A percentile compares a stretch with the other conserved stretches of the same genome.
Conservation (phyloP, 2,797 vertebrate species). For the Peromyscus attwateri region DNA sequence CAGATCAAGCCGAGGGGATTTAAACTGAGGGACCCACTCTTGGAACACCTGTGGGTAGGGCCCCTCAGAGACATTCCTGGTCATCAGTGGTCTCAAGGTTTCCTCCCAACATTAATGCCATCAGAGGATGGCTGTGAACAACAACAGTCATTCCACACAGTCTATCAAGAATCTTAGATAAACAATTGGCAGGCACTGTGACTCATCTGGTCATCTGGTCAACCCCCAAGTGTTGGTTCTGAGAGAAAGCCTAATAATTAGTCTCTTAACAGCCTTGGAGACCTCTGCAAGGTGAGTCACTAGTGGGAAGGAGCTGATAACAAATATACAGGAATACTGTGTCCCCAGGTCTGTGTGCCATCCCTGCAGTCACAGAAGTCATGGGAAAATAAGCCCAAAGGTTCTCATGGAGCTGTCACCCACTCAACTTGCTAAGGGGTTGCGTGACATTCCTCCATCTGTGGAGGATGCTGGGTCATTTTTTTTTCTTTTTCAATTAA, state of each 20-base stretch:
- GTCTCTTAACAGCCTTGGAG: background rate
- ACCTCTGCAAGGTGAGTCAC: background rate
- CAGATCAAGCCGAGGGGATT: too few species aligned
- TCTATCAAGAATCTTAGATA: background rate
- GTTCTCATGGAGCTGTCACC: fast-evolving
- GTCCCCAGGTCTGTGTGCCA: background rate
- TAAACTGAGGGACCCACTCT: background rate
- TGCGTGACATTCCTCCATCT: background rate
- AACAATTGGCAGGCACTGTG: background rate
- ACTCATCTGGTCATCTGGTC: background rate
- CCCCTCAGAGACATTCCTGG: background rate
- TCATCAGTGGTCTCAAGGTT: background rate
- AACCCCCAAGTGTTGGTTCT: background rate
- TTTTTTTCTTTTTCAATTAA: background rate
- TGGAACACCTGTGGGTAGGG: background rate
- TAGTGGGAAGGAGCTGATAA: background rate
- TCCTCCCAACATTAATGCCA: background rate
- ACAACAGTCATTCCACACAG: background rate
- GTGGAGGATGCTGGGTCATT: background rate
- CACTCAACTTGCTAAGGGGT: fast-evolving
- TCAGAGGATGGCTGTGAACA: fast-evolving
- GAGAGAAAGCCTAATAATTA: background rate
- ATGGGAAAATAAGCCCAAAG: too few species aligned
- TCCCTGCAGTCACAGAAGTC: background rate
- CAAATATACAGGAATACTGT: fast-evolving